phyloP scores from a whole-genome alignment of 2,797 vertebrate species.

The Selene dorsalis region DNA sequence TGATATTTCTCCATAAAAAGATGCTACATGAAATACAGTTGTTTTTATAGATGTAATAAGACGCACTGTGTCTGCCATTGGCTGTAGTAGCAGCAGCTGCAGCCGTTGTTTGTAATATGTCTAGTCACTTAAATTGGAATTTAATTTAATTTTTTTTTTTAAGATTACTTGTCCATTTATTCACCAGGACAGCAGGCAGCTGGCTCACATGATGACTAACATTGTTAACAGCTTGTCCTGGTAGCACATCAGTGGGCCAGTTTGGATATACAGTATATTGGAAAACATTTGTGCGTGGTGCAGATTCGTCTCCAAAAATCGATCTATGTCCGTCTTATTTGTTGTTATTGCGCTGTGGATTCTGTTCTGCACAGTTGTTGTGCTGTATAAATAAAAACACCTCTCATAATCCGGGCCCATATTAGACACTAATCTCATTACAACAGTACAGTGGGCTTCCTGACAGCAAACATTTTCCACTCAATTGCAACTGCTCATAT shows the following conservation, averaged over 20 bases:
- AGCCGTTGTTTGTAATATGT: background rate
- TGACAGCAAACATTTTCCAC: background rate
- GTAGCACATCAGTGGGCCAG: background rate
- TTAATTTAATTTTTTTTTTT: constrained; percentile 8
- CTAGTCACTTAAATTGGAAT: background rate
- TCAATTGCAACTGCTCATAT: background rate
- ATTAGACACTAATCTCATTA: background rate
- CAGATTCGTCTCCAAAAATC: constrained; percentile 17
- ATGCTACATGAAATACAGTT: too few species aligned
- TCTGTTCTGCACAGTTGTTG: background rate
- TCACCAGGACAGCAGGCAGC: constrained; percentile 25
- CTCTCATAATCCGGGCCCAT: background rate
- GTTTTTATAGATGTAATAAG: too few species aligned
- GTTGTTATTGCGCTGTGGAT: constrained; percentile 5
- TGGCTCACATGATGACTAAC: constrained; percentile 43
- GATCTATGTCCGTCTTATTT: background rate
- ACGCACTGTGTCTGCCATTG: background rate
- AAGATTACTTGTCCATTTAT: constrained; percentile 5
- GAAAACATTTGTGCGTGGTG: constrained; percentile 5
- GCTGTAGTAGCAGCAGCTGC: background rate
- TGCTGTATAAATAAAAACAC: constrained; percentile 27
- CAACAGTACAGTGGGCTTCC: background rate
- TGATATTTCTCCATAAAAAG: too few species aligned
- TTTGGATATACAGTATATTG: constrained; percentile 5
- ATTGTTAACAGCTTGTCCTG: constrained; percentile 40